phyloP scores from a whole-genome alignment of 2,888 invertebrate genomes.

The Harmothoe impar region DNA sequence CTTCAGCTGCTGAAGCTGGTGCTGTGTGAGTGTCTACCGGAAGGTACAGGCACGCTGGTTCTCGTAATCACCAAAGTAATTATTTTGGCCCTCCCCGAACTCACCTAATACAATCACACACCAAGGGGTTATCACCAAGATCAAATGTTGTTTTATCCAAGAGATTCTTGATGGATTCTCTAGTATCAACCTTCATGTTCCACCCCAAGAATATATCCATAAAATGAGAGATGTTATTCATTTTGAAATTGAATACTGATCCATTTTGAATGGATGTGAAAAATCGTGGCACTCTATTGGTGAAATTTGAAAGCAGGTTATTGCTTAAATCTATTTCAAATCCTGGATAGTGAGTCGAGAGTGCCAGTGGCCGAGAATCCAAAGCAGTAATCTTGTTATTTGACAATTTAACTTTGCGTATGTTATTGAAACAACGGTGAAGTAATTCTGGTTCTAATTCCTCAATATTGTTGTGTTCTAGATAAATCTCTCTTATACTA shows the following conservation, averaged over 20 bases:
- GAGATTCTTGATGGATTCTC: not conserved
- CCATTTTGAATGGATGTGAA: not conserved
- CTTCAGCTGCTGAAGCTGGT: no score
- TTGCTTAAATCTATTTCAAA: not conserved
- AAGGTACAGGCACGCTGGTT: no score
- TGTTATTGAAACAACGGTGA: not conserved
- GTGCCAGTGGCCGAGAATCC: constrained; percentile 12
- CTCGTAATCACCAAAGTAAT: no score
- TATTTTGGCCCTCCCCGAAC: no score
- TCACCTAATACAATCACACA: not conserved
- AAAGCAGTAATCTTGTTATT: not conserved
- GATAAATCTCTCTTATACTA: not conserved
- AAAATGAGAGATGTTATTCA: not conserved
- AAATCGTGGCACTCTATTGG: not conserved
- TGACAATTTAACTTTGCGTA: not conserved
- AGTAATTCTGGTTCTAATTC: not conserved
- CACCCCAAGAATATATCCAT: not conserved
- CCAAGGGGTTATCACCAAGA: not conserved
- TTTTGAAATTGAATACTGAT: not conserved
- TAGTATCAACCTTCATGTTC: not conserved
- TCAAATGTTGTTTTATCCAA: not conserved
- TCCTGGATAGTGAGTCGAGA: not conserved
- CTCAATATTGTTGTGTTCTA: not conserved
- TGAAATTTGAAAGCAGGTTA: not conserved
- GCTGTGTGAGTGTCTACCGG: no score